phyloP scores from a whole-genome alignment of 2,888 invertebrate species.

The Lomographa bimaculata region DNA sequence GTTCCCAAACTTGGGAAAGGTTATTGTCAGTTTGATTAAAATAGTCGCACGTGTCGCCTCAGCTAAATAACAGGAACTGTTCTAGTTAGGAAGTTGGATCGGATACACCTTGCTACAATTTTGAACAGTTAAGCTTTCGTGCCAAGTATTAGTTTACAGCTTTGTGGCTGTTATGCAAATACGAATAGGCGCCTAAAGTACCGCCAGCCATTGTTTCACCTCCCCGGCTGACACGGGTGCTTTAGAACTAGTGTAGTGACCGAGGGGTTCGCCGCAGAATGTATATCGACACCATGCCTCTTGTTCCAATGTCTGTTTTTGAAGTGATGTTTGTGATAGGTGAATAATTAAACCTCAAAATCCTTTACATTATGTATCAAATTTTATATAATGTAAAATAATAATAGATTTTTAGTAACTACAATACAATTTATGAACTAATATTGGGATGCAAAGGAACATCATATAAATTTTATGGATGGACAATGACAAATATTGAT shows the following conservation, averaged over 20 bases:
- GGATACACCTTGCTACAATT: slow-evolving; percentile 42
- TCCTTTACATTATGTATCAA: too few relatives aligned
- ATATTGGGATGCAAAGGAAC: too few relatives aligned
- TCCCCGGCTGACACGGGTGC: slow-evolving; percentile 29
- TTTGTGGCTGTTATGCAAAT: slow-evolving; percentile 49
- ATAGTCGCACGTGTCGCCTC: slow-evolving; percentile 25
- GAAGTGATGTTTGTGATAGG: too few relatives aligned
- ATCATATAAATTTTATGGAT: too few relatives aligned
- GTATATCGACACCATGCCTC: slow-evolving; percentile 25
- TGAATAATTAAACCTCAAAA: too few relatives aligned
- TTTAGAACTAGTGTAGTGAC: slow-evolving; percentile 29
- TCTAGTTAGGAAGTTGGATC: slow-evolving; percentile 31
- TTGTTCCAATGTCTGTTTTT: slow-evolving; percentile 1
- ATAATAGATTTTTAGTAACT: too few relatives aligned
- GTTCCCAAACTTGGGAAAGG: slow-evolving; percentile 28
- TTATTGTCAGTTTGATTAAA: slow-evolving; percentile 36
- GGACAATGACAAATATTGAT: too few relatives aligned
- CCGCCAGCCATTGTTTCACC: slow-evolving; percentile 40
- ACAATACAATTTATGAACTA: too few relatives aligned
- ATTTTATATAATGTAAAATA: too few relatives aligned
- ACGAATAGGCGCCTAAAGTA: slow-evolving; percentile 42
- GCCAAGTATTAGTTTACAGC: slow-evolving; percentile 51
- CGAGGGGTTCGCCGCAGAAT: slow-evolving; percentile 22
- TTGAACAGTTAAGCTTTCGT: slow-evolving; percentile 41
- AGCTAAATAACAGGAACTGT: slow-evolving; percentile 24